These are phyloP conservation scores for Cephus pulcher DNA, from an alignment of 2,888 invertebrate species.

Conservation along the genomic window DNA sequence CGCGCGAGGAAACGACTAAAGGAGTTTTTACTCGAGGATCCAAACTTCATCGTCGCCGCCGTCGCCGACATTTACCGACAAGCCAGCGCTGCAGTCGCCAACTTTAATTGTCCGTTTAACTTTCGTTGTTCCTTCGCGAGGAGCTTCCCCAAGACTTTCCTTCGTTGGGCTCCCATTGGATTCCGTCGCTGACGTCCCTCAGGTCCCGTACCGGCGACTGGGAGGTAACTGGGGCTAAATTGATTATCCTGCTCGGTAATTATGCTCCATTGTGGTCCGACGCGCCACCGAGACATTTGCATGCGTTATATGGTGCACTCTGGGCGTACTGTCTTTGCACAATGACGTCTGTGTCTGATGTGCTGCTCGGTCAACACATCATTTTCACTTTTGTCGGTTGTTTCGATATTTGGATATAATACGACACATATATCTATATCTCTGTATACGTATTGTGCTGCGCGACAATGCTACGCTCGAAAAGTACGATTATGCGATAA, in stretches of 20 bases:
- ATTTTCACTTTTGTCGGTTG: background rate
- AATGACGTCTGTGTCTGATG: background rate
- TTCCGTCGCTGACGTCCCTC: background rate
- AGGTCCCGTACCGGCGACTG: background rate
- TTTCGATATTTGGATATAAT: background rate
- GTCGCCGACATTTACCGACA: background rate
- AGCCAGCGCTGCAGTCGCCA: constrained; percentile 28
- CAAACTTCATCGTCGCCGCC: background rate
- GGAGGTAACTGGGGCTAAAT: constrained; percentile 1
- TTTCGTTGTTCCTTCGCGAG: constrained; percentile 38
- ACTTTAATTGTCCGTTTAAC: constrained; percentile 47
- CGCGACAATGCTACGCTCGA: background rate
- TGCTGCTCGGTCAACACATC: background rate
- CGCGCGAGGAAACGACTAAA: background rate
- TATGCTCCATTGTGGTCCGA: background rate
- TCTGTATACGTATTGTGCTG: background rate
- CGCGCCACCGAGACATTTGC: background rate
- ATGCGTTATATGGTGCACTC: background rate
- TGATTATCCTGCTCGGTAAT: constrained; percentile 1
- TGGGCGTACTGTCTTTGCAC: background rate
- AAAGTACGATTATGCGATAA: background rate
- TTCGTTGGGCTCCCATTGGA: background rate
- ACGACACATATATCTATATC: background rate
- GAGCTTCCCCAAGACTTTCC: constrained; percentile 8
- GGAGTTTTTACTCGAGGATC: background rate